Percentiles rank a stretch among this genome's conserved stretches.
These are phyloP conservation scores for Gryllus longicercus DNA, from an alignment of 2,888 invertebrate genomes.

Conservation along the genomic window DNA sequence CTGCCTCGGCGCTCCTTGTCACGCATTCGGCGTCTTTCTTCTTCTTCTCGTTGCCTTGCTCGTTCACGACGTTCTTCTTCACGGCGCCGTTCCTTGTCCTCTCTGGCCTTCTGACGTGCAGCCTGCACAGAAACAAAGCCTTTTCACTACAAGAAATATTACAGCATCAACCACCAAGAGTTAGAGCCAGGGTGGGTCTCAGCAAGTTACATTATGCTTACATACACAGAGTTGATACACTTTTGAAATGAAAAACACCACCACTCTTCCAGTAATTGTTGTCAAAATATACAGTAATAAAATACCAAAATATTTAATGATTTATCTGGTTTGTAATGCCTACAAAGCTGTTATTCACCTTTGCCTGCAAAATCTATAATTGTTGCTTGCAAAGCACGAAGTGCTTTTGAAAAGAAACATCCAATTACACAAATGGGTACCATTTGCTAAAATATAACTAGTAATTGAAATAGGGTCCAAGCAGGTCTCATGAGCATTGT, in stretches of 20 bases:
- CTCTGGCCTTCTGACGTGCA: conserved; percentile 51
- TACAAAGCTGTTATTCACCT: not conserved
- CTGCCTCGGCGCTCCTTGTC: conserved; percentile 27
- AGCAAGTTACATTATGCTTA: conserved; percentile 20
- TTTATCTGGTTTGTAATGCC: not conserved
- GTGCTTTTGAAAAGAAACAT: too few species aligned
- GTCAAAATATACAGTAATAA: too few species aligned
- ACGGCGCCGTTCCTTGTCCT: conserved; percentile 53
- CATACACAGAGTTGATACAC: not conserved
- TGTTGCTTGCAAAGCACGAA: too few species aligned
- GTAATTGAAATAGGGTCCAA: too few species aligned
- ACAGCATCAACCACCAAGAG: too few species aligned
- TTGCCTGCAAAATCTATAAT: too few species aligned
- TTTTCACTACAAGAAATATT: not conserved
- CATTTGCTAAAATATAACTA: too few species aligned
- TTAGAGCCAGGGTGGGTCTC: too few species aligned
- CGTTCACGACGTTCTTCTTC: conserved; percentile 53
- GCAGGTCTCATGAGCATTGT: too few species aligned
- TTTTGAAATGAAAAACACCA: not conserved
- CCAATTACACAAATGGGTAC: too few species aligned
- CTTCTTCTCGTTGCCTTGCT: conserved; percentile 39
- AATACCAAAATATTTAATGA: too few species aligned
- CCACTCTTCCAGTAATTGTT: too few species aligned
- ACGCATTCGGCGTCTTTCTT: conserved; percentile 29
- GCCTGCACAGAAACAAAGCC: conserved; percentile 41